phyloP scores from a whole-genome alignment of 2,797 vertebrate genomes.

The Lithobates sylvaticus region DNA sequence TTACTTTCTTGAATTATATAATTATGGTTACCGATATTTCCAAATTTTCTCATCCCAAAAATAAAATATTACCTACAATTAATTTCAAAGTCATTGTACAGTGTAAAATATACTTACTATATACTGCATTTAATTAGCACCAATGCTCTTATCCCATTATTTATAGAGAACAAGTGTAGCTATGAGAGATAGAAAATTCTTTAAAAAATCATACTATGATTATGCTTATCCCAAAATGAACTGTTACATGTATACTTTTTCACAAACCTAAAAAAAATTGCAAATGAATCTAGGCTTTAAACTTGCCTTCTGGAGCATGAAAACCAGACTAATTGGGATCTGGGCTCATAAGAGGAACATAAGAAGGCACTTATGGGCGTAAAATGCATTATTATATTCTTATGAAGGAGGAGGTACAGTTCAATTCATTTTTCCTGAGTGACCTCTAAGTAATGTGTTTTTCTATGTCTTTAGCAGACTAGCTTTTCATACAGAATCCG shows the following conservation, averaged over 20 bases:
- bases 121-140: background rate
- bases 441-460: slow-evolving; percentile 24
- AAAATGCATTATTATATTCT: slow-evolving; percentile 24
- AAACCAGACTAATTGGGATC: slow-evolving; percentile 46
- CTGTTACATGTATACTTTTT: slow-evolving; percentile 26
- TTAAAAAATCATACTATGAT: slow-evolving; percentile 6
- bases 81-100: no score
- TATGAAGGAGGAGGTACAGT: slow-evolving; percentile 17
- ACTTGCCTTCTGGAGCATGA: slow-evolving; percentile 37
- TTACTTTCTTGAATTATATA: no score
- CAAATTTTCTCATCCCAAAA: no score
- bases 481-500: slow-evolving; percentile 32
- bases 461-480: slow-evolving; percentile 30
- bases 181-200: background rate
- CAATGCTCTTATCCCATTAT: background rate
- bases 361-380: slow-evolving; percentile 36
- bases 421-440: slow-evolving; percentile 24
- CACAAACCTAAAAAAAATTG: slow-evolving; percentile 21
- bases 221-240: slow-evolving; percentile 5
- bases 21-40: no score
- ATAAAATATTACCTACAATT: no score
- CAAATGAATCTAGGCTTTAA: slow-evolving; percentile 35
- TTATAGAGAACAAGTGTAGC: background rate
- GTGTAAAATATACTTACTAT: background rate
- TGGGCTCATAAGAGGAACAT: slow-evolving; percentile 41